These are phyloP conservation scores for Chaunax sp. DNA, from an alignment of 2,797 vertebrate species.

Conservation along the genomic window DNA sequence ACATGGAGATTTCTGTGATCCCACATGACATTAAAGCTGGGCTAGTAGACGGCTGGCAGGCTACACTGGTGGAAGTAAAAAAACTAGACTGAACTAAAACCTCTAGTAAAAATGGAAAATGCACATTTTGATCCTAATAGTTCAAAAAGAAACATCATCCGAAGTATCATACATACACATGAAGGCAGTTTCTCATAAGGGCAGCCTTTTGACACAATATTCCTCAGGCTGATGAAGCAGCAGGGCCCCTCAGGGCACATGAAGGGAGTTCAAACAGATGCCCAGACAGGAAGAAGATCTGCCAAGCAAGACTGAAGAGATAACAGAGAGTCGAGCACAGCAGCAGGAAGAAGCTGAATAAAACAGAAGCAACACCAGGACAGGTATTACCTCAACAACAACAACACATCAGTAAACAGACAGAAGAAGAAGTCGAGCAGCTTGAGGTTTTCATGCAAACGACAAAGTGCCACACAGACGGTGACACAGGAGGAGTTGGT, in stretches of 20 bases:
- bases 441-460: conserved; percentile 7
- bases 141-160: not conserved
- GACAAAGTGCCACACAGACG: not conserved
- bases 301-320: conserved; percentile 7
- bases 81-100: no score
- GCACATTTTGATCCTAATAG: no score
- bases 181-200: not conserved
- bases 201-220: not conserved
- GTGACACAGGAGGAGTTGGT: not conserved
- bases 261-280: conserved; percentile 11
- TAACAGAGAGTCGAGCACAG: not conserved
- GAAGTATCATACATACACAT: not conserved
- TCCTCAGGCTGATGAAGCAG: conserved; percentile 9
- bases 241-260: not conserved
- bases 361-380: conserved; percentile 17
- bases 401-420: conserved; percentile 4
- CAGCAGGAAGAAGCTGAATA: conserved; percentile 8
- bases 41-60: no score
- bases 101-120: no score
- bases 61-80: no score
- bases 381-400: conserved; percentile 1
- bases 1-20: no score
- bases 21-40: no score
- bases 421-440: not conserved
- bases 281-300: conserved; percentile 8